Conservation (phyloP, 2,113 vertebrate genomes). For the Scopus umbretta region DNA sequence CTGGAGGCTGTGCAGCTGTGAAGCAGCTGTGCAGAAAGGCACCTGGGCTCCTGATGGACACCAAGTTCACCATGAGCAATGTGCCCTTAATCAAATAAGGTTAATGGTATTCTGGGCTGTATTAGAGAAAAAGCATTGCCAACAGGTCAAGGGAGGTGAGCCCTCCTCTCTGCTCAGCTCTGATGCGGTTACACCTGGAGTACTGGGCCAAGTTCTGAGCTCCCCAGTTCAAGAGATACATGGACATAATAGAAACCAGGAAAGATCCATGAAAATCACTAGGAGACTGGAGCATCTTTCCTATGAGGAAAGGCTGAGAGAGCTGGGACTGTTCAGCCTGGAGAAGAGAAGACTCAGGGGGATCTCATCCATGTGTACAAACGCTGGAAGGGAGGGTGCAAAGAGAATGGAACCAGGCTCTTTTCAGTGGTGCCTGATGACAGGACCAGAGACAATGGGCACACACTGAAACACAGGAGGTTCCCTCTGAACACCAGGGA, state of each 20-base stretch:
- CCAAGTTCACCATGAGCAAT: neutral
- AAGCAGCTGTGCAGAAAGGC: neutral
- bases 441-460: neutral
- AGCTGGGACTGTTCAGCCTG: neutral
- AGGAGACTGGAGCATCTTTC: neutral
- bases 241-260: neutral
- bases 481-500: neutral
- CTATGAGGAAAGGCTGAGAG: neutral
- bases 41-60: neutral
- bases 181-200: neutral
- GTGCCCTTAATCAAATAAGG: neutral
- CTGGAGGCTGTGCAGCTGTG: neutral
- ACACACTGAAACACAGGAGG: neutral
- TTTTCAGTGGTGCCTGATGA: neutral
- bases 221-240: neutral
- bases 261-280: neutral
- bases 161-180: neutral
- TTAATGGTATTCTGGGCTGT: neutral
- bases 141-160: neutral
- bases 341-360: neutral
- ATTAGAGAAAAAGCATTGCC: neutral
- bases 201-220: neutral
- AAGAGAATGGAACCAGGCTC: accelerated
- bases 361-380: neutral
- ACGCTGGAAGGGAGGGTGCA: neutral